Evolutionary conservation across 2,113 vertebrate genomes (phyloP), one percentile per base, ranked within the genome.

Genomic region (Andinoacara biseriatus): DNA sequence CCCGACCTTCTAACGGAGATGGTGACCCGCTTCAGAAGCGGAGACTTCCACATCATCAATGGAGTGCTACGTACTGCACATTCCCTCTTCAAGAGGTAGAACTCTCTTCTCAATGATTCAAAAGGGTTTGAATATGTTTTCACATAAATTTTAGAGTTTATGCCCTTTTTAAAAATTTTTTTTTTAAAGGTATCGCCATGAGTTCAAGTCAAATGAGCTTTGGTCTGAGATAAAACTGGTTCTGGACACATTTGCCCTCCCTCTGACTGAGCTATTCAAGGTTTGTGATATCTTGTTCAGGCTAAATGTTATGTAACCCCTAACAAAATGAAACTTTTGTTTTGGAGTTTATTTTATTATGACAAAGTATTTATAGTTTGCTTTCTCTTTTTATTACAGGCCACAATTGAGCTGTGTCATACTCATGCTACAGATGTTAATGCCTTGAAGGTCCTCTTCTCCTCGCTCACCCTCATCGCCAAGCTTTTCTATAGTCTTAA

Each of bases 401-500:
- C 97, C 57, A 99, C 98, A 22, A 99, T 99, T 91, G 98, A 98
- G 88, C 95, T 99, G 86, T 99, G 98, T 93, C 97, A 97, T 86
- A 99, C 97, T 60, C 98, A 98, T 78, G 97, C 97, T 63, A 97
- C 96, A 20, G 98, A 99, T 46, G 93, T 97, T 61, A 97, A 97
- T 86, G 98, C 97, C 78, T 92, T 99, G 93, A 98, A 97, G 91
- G 96, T 99, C 86, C 98, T 99, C 79, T 99, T 99, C 91, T 99
- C 98, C 58, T 99, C 98, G 3, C 96, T 99, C 75, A 98, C 97
- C 17, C 93, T 99, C 77, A 99, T 99, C 91, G 97, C 97, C 18
- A 99, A 99, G 91, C 95, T 99, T 56, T 99, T 99, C 94, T 99
- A 99, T 93, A 99, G 98, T 94, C 97, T 99, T 90, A 99, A 99